phyloP scores from a whole-genome alignment of 2,113 vertebrate genomes.

The Speoplatyrhinus poulsoni region DNA sequence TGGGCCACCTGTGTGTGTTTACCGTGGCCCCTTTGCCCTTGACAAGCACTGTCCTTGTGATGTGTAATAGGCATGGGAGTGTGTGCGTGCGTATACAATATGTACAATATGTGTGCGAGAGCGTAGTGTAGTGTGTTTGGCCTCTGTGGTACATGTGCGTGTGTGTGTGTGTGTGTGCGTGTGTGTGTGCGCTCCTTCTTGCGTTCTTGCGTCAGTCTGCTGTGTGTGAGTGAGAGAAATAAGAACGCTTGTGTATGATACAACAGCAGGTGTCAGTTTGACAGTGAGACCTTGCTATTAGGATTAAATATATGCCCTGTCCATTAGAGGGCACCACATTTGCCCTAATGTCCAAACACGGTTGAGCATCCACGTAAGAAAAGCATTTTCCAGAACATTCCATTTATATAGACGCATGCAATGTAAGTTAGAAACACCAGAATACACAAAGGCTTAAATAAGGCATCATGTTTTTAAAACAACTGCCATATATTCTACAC shows the following conservation, averaged over 20 bases:
- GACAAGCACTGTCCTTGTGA: constrained; percentile 51
- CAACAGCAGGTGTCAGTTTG: constrained; percentile 50
- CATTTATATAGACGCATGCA: not conserved
- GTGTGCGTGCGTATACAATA: constrained; percentile 7
- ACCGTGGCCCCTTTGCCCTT: constrained; percentile 47
- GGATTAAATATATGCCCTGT: constrained; percentile 43
- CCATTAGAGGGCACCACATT: constrained; percentile 4
- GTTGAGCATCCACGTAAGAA: constrained; percentile 10
- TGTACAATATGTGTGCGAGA: not conserved
- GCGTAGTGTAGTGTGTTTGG: constrained; percentile 27
- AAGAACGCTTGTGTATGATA: constrained; percentile 16
- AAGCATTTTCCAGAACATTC: constrained; percentile 11
- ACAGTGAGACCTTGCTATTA: constrained; percentile 54
- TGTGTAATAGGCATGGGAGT: constrained; percentile 28
- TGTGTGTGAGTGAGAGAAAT: constrained; percentile 1
- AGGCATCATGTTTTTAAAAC: too few relatives aligned
- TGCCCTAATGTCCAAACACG: constrained; percentile 18
- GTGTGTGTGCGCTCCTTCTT: not conserved
- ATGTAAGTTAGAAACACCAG: not conserved
- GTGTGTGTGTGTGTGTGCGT: not conserved
- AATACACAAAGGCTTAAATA: not conserved
- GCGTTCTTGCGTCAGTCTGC: not conserved
- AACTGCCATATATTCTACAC: too few relatives aligned
- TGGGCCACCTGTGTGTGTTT: constrained; percentile 59
- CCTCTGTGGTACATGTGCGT: constrained; percentile 24